Evolutionary conservation across 2,113 vertebrate species (phyloP).

Genomic region (Sialia sialis): DNA sequence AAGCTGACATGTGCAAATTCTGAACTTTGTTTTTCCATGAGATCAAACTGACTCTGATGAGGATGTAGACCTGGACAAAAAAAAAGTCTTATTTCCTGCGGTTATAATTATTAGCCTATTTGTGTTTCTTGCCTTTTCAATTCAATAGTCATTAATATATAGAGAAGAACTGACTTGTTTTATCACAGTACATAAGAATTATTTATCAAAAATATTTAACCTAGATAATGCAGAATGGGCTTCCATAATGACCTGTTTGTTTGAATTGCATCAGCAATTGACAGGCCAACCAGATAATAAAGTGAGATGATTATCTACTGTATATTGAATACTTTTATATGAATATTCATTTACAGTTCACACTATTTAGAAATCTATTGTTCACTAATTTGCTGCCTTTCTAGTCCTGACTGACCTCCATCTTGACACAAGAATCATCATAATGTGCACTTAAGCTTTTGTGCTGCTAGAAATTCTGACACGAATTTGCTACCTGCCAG

Average conservation of each 20-base stretch:
- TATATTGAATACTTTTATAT: not conserved
- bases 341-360: not conserved
- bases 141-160: not conserved
- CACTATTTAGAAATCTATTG: not conserved
- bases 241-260: not conserved
- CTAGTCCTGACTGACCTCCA: not conserved
- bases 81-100: not conserved
- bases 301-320: not conserved
- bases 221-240: not conserved
- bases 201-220: not conserved
- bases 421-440: not conserved
- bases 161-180: not conserved
- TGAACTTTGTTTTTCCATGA: not conserved
- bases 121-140: not conserved
- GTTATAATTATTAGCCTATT: constrained; percentile 1
- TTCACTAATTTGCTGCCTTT: not conserved
- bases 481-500: not conserved
- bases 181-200: not conserved
- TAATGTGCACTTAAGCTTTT: not conserved
- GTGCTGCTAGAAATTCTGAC: not conserved
- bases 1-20: not conserved
- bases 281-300: not conserved
- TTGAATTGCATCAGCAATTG: not conserved
- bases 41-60: not conserved
- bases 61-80: not conserved